These are phyloP conservation scores for Halictus quadricinctus DNA, from an alignment of 2,888 invertebrate species.

Conservation along the genomic window DNA sequence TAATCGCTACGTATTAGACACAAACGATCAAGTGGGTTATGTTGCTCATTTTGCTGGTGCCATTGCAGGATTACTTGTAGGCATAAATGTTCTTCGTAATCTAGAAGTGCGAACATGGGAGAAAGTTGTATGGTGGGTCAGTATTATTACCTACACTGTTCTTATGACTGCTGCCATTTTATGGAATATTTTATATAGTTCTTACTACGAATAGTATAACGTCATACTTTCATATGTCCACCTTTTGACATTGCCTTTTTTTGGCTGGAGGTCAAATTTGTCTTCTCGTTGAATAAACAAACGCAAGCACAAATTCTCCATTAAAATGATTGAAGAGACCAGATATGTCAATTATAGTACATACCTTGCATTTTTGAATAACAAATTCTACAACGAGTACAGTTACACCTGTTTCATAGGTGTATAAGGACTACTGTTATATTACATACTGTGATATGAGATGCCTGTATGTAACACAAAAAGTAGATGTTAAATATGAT, in stretches of 20 bases:
- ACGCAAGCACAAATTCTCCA: neutral
- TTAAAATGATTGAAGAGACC: neutral
- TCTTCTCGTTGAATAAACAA: neutral
- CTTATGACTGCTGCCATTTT: conserved; percentile 89
- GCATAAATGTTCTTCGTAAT: conserved; percentile 93
- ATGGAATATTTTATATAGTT: conserved; percentile 88
- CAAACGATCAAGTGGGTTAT: conserved; percentile 93
- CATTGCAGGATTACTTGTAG: conserved; percentile 92
- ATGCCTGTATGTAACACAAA: conserved; percentile 31
- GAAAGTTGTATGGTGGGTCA: conserved; percentile 91
- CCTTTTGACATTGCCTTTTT: conserved; percentile 11
- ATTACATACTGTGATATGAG: conserved; percentile 61
- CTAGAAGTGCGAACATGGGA: conserved; percentile 92
- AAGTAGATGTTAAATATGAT: conserved; percentile 20
- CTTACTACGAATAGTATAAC: conserved; percentile 80
- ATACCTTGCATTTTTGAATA: conserved; percentile 1
- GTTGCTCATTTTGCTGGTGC: conserved; percentile 97
- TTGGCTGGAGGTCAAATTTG: conserved; percentile 7
- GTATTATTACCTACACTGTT: conserved; percentile 87
- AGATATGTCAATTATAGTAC: conserved; percentile 1
- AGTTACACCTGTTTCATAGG: neutral
- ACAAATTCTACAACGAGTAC: neutral
- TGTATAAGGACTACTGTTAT: conserved; percentile 32
- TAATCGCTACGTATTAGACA: conserved; percentile 89
- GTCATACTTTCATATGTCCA: neutral